phyloP scores from a whole-genome alignment of 2,888 invertebrate genomes.

The Willowsia nigromaculata region DNA sequence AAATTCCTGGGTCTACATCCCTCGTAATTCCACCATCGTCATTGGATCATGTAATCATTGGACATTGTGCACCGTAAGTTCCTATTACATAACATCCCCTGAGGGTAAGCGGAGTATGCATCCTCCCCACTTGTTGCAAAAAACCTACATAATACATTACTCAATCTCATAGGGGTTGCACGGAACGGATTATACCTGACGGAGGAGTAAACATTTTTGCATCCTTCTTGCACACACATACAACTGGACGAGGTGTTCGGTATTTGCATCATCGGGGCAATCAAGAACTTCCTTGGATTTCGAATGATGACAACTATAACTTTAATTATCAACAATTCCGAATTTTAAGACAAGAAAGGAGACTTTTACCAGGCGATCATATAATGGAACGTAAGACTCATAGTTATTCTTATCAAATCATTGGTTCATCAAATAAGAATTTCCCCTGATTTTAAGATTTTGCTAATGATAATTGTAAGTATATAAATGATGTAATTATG shows the following conservation, averaged over 20 bases:
- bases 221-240: neutral
- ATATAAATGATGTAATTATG: too few species aligned
- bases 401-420: too few species aligned
- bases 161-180: neutral
- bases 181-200: neutral
- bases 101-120: too few species aligned
- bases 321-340: conserved; percentile 26
- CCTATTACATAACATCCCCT: neutral
- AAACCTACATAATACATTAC: too few species aligned
- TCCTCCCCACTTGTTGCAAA: too few species aligned
- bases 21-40: conserved; percentile 25
- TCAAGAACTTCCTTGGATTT: conserved; percentile 15
- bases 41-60: neutral
- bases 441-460: too few species aligned
- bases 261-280: neutral
- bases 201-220: neutral
- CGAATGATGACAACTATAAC: conserved; percentile 14
- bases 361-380: neutral
- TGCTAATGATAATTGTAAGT: neutral
- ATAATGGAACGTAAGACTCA: neutral
- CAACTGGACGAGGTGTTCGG: neutral
- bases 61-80: conserved; percentile 8
- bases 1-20: neutral
- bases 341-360: conserved; percentile 1
- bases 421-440: too few species aligned